Evolutionary conservation across 2,888 invertebrate genomes (phyloP), one percentile per base, ranked within the genome.

Genomic region (Sminthurides aquaticus): DNA sequence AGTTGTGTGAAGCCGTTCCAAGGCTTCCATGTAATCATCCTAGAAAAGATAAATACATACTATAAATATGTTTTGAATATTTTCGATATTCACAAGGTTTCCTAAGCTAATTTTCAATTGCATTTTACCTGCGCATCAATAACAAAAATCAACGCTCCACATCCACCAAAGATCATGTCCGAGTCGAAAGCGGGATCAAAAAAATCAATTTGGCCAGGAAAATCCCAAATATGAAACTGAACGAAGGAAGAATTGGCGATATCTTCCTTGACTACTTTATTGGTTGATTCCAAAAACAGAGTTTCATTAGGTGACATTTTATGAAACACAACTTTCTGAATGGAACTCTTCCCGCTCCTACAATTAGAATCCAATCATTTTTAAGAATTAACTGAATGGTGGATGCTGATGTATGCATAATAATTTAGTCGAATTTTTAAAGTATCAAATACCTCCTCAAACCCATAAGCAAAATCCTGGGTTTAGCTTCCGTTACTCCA

Each of bases 261-360:
- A 78, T 97, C 96, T 81, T 99, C 97, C 81, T 96, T 97, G 2
- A 95, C 91, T 2, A 99, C 94, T 84, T 98, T 95, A 79, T 94
- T 96, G 59, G 98, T 99, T 71, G 96, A 96, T 79, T 99, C 99
- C 71, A 99, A 82, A 78, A 99, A 99, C 62, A 99, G 82, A 0
- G 99, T 99, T 81, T 99, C 99, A 81, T 98, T 99, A 1, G 99
- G 99, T 1, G 98, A 96, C 94, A 99, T 99, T 82, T 99, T 99
- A 79, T 99, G 98, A 79, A 99, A 99, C n/a, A 99, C 99, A 2
- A 99, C 99, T 83, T 99, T 98, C 78, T 97, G 95, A 77, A 99
- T 99, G 0, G 98, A 99, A 60, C 98, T 97, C 80, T 99, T 99
- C 57, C 99, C 99, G 76, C 97, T 97, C 79, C 98, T 91, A 77